A percentile compares a stretch with the other conserved stretches of the same genome.
Evolutionary conservation across 1,140 invertebrate species (phyloP).

Genomic region (Monochamus saltuarius): DNA sequence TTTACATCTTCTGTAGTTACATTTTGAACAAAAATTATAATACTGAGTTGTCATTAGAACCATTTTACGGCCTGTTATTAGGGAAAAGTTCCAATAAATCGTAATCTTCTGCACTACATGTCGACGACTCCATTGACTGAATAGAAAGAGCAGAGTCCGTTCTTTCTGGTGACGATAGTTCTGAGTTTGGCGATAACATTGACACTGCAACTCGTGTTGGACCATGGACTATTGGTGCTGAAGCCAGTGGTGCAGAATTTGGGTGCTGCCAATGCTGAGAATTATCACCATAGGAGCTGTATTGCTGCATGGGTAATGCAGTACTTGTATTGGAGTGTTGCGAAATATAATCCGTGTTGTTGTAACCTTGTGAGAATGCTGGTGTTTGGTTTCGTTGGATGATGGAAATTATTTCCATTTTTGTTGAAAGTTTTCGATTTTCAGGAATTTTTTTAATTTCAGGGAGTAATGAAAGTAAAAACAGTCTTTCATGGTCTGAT

Average conservation of each 20-base stretch:
- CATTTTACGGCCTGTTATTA: slow-evolving; percentile 2
- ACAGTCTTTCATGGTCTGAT: too few species aligned
- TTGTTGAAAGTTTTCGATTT: too few species aligned
- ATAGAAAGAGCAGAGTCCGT: slow-evolving; percentile 6
- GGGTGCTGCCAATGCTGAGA: slow-evolving; percentile 58
- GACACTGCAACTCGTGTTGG: slow-evolving; percentile 42
- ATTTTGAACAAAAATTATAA: too few species aligned
- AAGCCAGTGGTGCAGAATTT: slow-evolving; percentile 11
- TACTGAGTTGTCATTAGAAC: background rate
- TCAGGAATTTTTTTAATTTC: too few species aligned
- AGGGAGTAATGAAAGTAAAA: too few species aligned
- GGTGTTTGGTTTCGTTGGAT: too few species aligned
- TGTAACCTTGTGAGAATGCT: too few species aligned
- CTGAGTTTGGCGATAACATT: slow-evolving; percentile 15
- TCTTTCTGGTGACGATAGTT: slow-evolving; percentile 12
- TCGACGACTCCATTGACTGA: slow-evolving; percentile 30
- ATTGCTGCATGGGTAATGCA: slow-evolving; percentile 32
- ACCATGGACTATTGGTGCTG: slow-evolving; percentile 24
- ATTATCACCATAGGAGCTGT: slow-evolving; percentile 58
- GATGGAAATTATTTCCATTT: too few species aligned
- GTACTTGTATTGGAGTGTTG: too few species aligned
- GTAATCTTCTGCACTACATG: slow-evolving; percentile 13
- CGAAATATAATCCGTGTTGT: too few species aligned
- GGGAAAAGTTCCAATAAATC: slow-evolving; percentile 5
- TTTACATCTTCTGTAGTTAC: too few species aligned